phyloP scores from a whole-genome alignment of 1,140 invertebrate genomes.

The Mesaphorura yosii region DNA sequence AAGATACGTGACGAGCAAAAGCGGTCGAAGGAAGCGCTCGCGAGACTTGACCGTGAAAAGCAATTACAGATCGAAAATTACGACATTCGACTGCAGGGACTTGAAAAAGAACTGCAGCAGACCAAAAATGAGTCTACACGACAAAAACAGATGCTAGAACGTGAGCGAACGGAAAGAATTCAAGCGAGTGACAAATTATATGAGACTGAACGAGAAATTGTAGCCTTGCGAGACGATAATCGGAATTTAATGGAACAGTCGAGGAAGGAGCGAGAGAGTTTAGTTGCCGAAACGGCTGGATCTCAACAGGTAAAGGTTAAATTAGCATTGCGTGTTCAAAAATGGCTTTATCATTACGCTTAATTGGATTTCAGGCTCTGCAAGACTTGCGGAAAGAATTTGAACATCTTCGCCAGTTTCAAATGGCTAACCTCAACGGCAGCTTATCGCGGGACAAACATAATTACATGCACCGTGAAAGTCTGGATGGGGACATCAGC shows the following conservation, averaged over 20 bases:
- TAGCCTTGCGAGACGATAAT: conserved; percentile 45
- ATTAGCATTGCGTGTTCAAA: conserved; percentile 28
- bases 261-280: conserved; percentile 45
- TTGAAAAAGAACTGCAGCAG: conserved; percentile 63
- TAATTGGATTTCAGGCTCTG: conserved; percentile 7
- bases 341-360: background rate
- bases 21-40: conserved; percentile 64
- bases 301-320: conserved; percentile 33
- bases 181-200: conserved; percentile 42
- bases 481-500: conserved; percentile 19
- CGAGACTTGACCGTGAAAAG: conserved; percentile 70
- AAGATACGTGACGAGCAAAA: conserved; percentile 70
- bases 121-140: conserved; percentile 60
- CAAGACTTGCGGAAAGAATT: conserved; percentile 24
- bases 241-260: conserved; percentile 43
- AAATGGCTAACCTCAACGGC: conserved; percentile 9
- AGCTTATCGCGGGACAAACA: no score
- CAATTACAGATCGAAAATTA: conserved; percentile 73
- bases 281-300: conserved; percentile 34
- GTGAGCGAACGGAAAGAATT: conserved; percentile 42
- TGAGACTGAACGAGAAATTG: conserved; percentile 45
- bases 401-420: conserved; percentile 19
- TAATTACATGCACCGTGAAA: conserved; percentile 21
- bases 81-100: conserved; percentile 60
- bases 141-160: conserved; percentile 46